Percentiles rank a stretch among this genome's conserved stretches.
Evolutionary conservation across 2,888 invertebrate species (phyloP).

Genomic region (Nemotelus nigrinus): DNA sequence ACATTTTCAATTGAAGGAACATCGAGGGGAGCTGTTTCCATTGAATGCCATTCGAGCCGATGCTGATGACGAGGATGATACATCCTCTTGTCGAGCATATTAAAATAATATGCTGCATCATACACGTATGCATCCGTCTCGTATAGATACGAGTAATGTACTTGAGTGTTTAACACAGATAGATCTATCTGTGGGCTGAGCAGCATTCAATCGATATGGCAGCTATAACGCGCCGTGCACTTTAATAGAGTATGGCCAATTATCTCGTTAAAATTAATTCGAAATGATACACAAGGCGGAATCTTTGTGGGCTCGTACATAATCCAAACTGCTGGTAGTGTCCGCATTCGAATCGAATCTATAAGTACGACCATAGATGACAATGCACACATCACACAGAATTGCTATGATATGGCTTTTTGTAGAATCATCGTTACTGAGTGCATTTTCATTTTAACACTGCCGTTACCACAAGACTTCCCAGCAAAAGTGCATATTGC

Average conservation of each 20-base stretch:
- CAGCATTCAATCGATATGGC: slow-evolving; percentile 31
- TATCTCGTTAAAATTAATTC: slow-evolving; percentile 45
- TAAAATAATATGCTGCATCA: slow-evolving; percentile 27
- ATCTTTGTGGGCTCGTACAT: slow-evolving; percentile 23
- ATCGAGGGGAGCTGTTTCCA: too few species aligned
- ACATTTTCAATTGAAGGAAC: too few species aligned
- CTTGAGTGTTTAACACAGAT: slow-evolving; percentile 25
- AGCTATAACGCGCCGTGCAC: slow-evolving; percentile 38
- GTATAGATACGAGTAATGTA: slow-evolving; percentile 13
- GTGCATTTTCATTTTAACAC: slow-evolving; percentile 12
- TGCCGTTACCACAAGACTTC: background rate
- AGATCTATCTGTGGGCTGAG: slow-evolving; percentile 34
- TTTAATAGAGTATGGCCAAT: slow-evolving; percentile 41
- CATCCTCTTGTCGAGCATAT: slow-evolving; percentile 30
- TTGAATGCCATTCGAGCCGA: too few species aligned
- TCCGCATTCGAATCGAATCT: too few species aligned
- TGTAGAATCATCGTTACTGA: background rate
- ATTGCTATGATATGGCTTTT: slow-evolving; percentile 15
- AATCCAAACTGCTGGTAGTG: background rate
- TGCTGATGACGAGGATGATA: slow-evolving; percentile 12
- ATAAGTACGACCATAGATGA: background rate
- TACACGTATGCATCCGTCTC: background rate
- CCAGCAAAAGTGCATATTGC: background rate
- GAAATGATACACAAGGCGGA: slow-evolving; percentile 35
- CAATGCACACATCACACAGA: background rate